phyloP scores from a whole-genome alignment of 2,888 invertebrate species.

The Emmelina monodactyla region DNA sequence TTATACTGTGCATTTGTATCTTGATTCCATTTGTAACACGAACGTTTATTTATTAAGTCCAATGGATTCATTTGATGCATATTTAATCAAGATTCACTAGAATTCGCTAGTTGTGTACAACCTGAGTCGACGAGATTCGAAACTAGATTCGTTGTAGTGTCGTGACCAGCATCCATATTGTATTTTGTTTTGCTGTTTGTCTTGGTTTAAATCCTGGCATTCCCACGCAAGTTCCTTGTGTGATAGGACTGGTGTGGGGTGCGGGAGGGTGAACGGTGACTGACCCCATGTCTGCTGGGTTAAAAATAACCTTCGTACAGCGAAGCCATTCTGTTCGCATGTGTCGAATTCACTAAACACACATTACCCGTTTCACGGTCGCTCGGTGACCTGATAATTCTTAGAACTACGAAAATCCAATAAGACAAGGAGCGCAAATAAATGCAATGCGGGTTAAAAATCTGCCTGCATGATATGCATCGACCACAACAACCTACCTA shows the following conservation, averaged over 20 bases:
- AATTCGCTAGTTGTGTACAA: too few species aligned
- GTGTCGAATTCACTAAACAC: slow-evolving; percentile 64
- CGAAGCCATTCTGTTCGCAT: slow-evolving; percentile 62
- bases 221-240: slow-evolving; percentile 60
- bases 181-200: slow-evolving; percentile 23
- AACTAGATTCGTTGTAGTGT: slow-evolving; percentile 6
- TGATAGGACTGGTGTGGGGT: slow-evolving; percentile 57
- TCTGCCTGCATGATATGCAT: too few species aligned
- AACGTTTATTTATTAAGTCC: too few species aligned
- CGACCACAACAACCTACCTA: too few species aligned
- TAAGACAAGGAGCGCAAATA: slow-evolving; percentile 14
- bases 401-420: slow-evolving; percentile 32
- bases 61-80: too few species aligned
- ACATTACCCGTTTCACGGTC: slow-evolving; percentile 63
- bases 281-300: slow-evolving; percentile 60
- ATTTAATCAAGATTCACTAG: too few species aligned
- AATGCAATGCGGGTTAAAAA: too few species aligned
- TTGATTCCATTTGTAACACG: too few species aligned
- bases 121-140: too few species aligned
- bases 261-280: slow-evolving; percentile 55
- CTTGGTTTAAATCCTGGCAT: slow-evolving; percentile 36
- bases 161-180: slow-evolving; percentile 17
- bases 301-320: slow-evolving; percentile 59
- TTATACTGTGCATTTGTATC: too few species aligned
- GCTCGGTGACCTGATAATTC: slow-evolving; percentile 56